Evolutionary conservation across 2,797 vertebrate species (phyloP).

Genomic region (Gallinago stenura): DNA sequence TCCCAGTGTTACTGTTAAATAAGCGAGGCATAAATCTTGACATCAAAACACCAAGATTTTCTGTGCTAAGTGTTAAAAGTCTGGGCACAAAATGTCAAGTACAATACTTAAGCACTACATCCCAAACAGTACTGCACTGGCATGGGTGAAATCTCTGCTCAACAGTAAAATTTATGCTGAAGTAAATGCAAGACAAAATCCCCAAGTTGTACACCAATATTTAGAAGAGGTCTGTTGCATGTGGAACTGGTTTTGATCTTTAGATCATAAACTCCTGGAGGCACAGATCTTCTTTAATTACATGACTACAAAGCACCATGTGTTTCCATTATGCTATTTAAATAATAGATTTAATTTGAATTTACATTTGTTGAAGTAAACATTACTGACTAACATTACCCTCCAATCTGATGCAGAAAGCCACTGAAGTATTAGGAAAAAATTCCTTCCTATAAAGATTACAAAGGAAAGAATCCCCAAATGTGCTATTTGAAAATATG

Average conservation of each 20-base stretch:
- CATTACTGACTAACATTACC: conserved; percentile 47
- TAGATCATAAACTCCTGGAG: conserved; percentile 66
- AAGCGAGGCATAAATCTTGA: neutral
- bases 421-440: conserved; percentile 32
- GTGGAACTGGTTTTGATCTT: conserved; percentile 65
- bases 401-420: conserved; percentile 25
- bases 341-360: conserved; percentile 70
- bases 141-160: neutral
- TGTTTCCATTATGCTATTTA: conserved; percentile 73
- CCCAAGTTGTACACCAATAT: neutral
- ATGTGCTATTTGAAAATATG: conserved; percentile 11
- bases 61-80: neutral
- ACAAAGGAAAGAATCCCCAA: conserved; percentile 18
- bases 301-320: conserved; percentile 65
- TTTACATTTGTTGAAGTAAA: conserved; percentile 71
- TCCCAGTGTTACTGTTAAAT: neutral
- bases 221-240: conserved; percentile 43
- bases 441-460: neutral
- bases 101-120: neutral
- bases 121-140: neutral
- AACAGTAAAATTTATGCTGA: conserved; percentile 7
- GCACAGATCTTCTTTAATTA: conserved; percentile 68
- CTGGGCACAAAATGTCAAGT: neutral
- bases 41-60: neutral
- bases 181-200: conserved; percentile 31